Conservation (phyloP, 2,113 vertebrate genomes). For the Etheostoma spectabile region DNA sequence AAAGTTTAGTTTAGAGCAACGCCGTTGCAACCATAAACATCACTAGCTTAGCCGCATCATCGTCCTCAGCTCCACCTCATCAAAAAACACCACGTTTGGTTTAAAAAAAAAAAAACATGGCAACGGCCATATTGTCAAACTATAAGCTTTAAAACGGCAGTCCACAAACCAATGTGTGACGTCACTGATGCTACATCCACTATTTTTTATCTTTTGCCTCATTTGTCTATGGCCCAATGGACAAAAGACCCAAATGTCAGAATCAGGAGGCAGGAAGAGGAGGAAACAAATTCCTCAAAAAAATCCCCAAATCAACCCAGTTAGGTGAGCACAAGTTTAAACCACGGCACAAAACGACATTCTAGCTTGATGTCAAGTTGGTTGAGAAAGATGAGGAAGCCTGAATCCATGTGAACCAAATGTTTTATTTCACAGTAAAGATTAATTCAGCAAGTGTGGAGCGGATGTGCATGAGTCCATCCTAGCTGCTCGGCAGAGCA, state of each 20-base stretch:
- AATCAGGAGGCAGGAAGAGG: neutral
- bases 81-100: no score
- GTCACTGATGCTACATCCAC: no score
- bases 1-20: no score
- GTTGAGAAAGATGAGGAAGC: conserved; percentile 29
- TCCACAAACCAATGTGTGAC: no score
- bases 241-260: conserved; percentile 17
- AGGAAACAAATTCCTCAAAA: conserved; percentile 3
- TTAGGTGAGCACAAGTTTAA: conserved; percentile 6
- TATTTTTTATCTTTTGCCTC: no score
- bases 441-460: conserved; percentile 59
- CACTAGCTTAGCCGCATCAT: no score
- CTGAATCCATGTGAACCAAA: conserved; percentile 52
- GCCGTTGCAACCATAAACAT: no score
- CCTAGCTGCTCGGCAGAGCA: conserved; percentile 65
- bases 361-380: conserved; percentile 31
- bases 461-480: conserved; percentile 48
- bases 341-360: conserved; percentile 10
- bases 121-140: no score
- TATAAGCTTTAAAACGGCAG: no score
- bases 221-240: conserved; percentile 1
- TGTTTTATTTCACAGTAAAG: conserved; percentile 68
- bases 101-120: no score
- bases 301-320: conserved; percentile 14
- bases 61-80: no score